Conservation (phyloP, 2,113 vertebrate genomes). For the Microcebus murinus region DNA sequence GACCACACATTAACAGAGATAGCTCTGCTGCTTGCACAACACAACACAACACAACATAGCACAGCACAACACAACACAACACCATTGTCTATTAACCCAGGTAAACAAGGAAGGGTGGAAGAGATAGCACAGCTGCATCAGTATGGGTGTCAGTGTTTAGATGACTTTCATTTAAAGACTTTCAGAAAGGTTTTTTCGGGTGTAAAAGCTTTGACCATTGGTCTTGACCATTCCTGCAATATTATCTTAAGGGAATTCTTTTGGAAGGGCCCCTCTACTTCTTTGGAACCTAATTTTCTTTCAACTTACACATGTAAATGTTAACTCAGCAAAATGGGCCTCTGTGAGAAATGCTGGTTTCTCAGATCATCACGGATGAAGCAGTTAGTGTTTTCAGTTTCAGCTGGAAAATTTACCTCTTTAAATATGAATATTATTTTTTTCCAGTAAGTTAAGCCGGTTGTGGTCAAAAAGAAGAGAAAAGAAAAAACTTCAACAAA, state of each 20-base stretch:
- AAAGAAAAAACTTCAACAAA: slow-evolving; percentile 82
- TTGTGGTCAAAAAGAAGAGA: slow-evolving; percentile 85
- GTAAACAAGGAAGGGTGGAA: neutral
- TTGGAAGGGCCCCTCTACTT: neutral
- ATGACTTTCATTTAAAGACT: neutral
- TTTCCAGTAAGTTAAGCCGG: slow-evolving; percentile 86
- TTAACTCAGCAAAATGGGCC: slow-evolving; percentile 81
- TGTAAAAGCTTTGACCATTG: neutral
- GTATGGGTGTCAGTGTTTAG: accelerated
- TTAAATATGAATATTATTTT: slow-evolving; percentile 81
- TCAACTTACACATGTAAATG: slow-evolving; percentile 65
- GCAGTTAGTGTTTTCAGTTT: slow-evolving; percentile 87
- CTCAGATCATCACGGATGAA: slow-evolving; percentile 84
- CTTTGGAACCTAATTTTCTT: slow-evolving; percentile 64
- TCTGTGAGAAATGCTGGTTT: slow-evolving; percentile 85
- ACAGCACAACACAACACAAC: neutral
- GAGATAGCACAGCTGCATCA: accelerated
- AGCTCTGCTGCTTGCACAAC: neutral
- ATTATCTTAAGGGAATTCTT: neutral
- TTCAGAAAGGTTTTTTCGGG: neutral
- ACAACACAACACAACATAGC: neutral
- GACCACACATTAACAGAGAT: neutral
- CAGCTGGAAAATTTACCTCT: slow-evolving; percentile 87
- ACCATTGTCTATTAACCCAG: neutral
- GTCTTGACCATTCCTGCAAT: neutral